Evolutionary conservation across 2,113 vertebrate genomes (phyloP), one percentile per base, ranked within the genome.

Genomic region (Solea solea): DNA sequence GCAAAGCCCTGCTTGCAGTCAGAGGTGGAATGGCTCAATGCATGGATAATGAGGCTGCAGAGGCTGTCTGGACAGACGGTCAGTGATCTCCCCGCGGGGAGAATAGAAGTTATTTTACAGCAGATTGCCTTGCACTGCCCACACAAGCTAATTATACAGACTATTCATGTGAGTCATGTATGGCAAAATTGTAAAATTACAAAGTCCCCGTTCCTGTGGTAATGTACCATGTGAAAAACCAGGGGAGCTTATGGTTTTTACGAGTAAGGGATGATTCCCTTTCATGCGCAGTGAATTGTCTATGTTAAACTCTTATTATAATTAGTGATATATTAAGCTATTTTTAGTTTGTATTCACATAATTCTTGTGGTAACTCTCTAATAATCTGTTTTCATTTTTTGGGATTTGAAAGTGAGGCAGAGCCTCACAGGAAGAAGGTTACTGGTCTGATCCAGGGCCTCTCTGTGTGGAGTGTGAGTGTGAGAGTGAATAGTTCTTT

Each of bases 71-170:
- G 84, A 86, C 90, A 90, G 84, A 88, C 84, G 81, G 79, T 73
- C 87, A 86, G 72, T 46, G 69, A 84, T 86, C 79, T 76, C 28
- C 81, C 89, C 44, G 48, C 56, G 77, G 86, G 87, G 86, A 83
- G 51, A 85, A 82, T 76, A 39, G 64, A 84, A 74, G 76, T 84
- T 89, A 89, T 88, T 89, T 86, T 85, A 82, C 80, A 88, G 81
- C 87, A 90, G 82, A 91, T 89, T 91, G 85, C 78, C 67, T 82
- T 76, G 65, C 62, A 70, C 89, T 86, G 87, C 87, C 89, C 89
- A 89, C 86, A 87, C 51, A n/a, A 82, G 83, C 84, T 87, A 90
- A 92, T 92, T 90, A 90, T 85, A 87, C 78, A 71, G 79, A 76
- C 82, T 72, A 78, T 87, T 82, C 88, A 90, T 90, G 88, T 67